Conservation (phyloP, 2,797 vertebrate species). For the Hypotaenidia okinawae region DNA sequence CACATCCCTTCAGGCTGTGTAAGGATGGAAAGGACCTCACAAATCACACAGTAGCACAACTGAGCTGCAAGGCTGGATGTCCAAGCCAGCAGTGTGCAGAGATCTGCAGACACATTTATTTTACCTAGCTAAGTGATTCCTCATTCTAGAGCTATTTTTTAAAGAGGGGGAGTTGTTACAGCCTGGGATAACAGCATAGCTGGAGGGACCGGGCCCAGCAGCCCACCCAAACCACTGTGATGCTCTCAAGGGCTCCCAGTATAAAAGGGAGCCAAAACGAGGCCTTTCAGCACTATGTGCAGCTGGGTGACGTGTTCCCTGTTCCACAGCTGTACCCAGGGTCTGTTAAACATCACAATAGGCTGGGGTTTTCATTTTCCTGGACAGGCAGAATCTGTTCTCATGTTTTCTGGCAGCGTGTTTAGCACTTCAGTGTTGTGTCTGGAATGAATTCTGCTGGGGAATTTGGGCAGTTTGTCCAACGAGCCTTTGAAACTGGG, state of each 20-base stretch:
- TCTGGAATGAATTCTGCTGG: neutral
- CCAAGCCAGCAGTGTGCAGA: rapidly evolving
- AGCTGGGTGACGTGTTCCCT: neutral
- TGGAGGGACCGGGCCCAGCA: neutral
- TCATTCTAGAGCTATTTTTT: neutral
- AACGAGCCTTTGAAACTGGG: neutral
- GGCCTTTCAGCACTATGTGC: neutral
- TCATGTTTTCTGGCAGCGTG: neutral
- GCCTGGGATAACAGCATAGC: rapidly evolving
- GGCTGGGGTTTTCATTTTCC: neutral
- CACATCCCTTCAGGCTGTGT: rapidly evolving
- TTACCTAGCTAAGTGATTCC: neutral
- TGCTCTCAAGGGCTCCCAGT: neutral
- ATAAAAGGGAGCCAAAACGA: neutral
- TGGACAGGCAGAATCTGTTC: neutral
- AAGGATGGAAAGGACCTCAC: neutral
- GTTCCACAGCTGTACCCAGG: neutral
- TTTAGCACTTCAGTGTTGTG: neutral
- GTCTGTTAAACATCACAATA: neutral
- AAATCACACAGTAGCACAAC: rapidly evolving
- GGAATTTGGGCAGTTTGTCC: neutral
- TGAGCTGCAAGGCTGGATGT: rapidly evolving
- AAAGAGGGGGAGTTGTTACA: too few relatives aligned
- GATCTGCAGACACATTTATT: neutral
- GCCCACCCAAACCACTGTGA: neutral